Evolutionary conservation across 2,888 invertebrate species (phyloP), one percentile per base, ranked within the genome.

Genomic region (Endomychus coccineus): DNA sequence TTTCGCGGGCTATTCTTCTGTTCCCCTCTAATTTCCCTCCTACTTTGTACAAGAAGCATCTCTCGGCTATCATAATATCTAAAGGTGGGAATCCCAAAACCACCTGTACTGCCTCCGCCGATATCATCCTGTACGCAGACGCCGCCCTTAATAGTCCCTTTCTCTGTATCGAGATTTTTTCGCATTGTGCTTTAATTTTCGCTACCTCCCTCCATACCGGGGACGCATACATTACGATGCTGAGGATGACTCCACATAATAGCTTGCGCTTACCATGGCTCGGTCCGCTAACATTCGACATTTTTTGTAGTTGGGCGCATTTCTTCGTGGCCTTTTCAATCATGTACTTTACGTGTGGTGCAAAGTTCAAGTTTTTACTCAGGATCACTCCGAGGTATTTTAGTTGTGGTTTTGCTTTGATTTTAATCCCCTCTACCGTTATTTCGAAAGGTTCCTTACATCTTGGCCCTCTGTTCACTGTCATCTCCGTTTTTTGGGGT

Each of bases 241-340:
- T 9, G 14, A 12, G 30, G 3, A 16, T 16, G 6, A 29, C 10
- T 29, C 2, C 3, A 9, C 19, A 29, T 14, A 19, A n/a, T 21
- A n/a, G 3, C n/a, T 7, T 37, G n/a, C 36, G 28, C 19, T 22
- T 31, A 6, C n/a, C 5, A 11, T 27, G 19, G 17, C 14, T 30
- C 9, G 39, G 44, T 10, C 39, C 39, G 3, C 36, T 33, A 4
- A 39, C 23, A 15, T 42, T 42, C 12, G 39, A 31, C 36, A 42
- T 36, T 14, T 42, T 6, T 11, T 31, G 16, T 3, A 3, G 7
- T 11, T 39, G 12, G 5, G 36, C 34, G 2, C 6, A 11, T 27
- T 11, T 34, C 11, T 27, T 21, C 5, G 21, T 9, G 4, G 19
- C 25, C 14, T 27, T 35, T 22, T 15, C 11, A 4, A 12, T 25